Conservation (phyloP, 1,140 invertebrate species). For the Drosophila takahashii region DNA sequence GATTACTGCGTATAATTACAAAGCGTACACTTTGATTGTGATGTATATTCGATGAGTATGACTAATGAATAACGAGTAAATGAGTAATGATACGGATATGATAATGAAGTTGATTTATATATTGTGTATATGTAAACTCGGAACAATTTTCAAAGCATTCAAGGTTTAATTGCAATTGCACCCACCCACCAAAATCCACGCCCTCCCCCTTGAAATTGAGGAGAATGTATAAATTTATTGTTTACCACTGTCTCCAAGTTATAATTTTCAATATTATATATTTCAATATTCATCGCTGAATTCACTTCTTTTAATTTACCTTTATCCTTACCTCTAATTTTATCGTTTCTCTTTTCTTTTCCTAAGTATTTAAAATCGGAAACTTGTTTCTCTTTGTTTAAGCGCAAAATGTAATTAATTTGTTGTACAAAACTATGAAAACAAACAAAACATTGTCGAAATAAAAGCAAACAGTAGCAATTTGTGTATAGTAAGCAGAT, state of each 20-base stretch:
- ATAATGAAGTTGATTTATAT: constrained; percentile 83
- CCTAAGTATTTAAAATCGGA: constrained; percentile 65
- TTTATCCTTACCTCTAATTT: background rate
- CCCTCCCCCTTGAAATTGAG: background rate
- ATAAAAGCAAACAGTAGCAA: constrained; percentile 77
- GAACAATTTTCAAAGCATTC: constrained; percentile 53
- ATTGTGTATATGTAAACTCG: constrained; percentile 69
- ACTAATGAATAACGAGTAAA: constrained; percentile 44
- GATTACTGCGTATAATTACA: constrained; percentile 72
- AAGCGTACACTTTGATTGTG: constrained; percentile 83
- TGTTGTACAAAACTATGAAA: constrained; percentile 70
- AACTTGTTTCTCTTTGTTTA: constrained; percentile 64
- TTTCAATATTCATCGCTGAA: constrained; percentile 23
- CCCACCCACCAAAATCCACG: constrained; percentile 29
- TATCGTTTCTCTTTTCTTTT: constrained; percentile 32
- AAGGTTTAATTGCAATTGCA: constrained; percentile 55
- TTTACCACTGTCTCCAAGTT: constrained; percentile 17
- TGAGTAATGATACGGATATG: constrained; percentile 79
- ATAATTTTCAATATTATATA: constrained; percentile 13
- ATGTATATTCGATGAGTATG: constrained; percentile 82
- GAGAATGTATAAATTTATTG: constrained; percentile 32
- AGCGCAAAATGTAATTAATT: constrained; percentile 70
- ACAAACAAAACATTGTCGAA: constrained; percentile 60
- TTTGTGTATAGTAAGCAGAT: constrained; percentile 80
- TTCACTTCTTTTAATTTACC: background rate